Conservation (phyloP, 1,140 invertebrate species). For the Neodiprion pinetum region DNA sequence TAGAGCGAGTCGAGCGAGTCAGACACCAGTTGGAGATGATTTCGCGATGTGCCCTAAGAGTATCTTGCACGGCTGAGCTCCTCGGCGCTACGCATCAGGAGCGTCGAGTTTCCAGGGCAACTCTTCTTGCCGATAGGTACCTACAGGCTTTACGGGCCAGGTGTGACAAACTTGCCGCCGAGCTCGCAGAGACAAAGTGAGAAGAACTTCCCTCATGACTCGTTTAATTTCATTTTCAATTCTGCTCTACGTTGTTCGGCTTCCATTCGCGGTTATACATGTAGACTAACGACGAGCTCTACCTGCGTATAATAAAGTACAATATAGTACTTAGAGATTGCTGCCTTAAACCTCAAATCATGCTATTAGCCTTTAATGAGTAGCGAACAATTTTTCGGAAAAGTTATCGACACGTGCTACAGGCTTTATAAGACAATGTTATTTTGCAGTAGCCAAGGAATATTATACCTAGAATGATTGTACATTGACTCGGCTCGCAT, state of each 20-base stretch:
- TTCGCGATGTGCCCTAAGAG: slow-evolving; percentile 47
- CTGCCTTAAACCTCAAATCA: too few relatives aligned
- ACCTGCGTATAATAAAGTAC: too few relatives aligned
- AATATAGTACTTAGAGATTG: too few relatives aligned
- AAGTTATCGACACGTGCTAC: too few relatives aligned
- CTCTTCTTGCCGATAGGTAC: slow-evolving; percentile 53
- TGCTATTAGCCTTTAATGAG: too few relatives aligned
- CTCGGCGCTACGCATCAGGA: slow-evolving; percentile 57
- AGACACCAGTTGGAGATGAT: slow-evolving; percentile 54
- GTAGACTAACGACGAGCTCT: too few relatives aligned
- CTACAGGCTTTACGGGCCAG: slow-evolving; percentile 47
- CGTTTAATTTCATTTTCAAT: too few relatives aligned
- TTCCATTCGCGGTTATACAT: not conserved
- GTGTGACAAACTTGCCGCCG: slow-evolving; percentile 49
- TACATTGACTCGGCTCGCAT: too few relatives aligned
- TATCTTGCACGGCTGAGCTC: slow-evolving; percentile 55
- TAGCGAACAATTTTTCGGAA: too few relatives aligned
- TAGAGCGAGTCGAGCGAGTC: slow-evolving; percentile 53
- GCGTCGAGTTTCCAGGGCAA: slow-evolving; percentile 47
- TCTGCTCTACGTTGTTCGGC: slow-evolving; percentile 1
- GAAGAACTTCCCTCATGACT: slow-evolving; percentile 17
- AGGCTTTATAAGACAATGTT: too few relatives aligned
- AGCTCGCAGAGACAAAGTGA: slow-evolving; percentile 57
- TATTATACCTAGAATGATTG: too few relatives aligned
- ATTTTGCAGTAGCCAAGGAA: too few relatives aligned